A percentile compares a stretch with the other conserved stretches of the same genome.
phyloP scores from a whole-genome alignment of 2,888 invertebrate genomes.

The Aphodius granarius region DNA sequence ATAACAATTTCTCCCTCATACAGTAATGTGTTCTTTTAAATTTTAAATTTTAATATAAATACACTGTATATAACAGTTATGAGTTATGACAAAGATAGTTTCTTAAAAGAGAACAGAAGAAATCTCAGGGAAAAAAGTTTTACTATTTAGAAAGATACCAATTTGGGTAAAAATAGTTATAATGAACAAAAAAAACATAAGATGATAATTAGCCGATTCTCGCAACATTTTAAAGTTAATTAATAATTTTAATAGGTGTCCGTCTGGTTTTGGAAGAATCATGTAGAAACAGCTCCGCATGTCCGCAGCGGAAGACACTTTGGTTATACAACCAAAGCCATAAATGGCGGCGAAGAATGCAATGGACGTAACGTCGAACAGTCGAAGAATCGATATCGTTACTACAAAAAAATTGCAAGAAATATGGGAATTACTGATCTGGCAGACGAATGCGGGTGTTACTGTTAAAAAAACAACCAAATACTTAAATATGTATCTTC shows the following conservation, averaged over 20 bases:
- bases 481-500: too few relatives aligned
- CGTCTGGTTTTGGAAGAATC: constrained; percentile 2
- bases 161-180: too few relatives aligned
- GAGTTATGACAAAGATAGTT: too few relatives aligned
- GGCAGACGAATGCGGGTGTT: constrained; percentile 7
- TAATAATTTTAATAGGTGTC: background rate
- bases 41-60: too few relatives aligned
- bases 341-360: background rate
- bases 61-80: too few relatives aligned
- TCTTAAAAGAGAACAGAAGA: too few relatives aligned
- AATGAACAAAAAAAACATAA: too few relatives aligned
- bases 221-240: background rate
- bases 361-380: background rate
- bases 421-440: background rate
- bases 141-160: too few relatives aligned
- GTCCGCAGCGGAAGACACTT: background rate
- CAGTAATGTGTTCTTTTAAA: too few relatives aligned
- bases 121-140: too few relatives aligned
- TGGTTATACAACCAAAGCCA: constrained; percentile 4
- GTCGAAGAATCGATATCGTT: background rate
- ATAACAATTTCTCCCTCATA: too few relatives aligned
- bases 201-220: too few relatives aligned
- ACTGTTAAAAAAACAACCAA: background rate
- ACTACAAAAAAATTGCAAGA: background rate
- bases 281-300: background rate